Conservation (phyloP, 2,113 vertebrate genomes). For the Cebidichthys violaceus region DNA sequence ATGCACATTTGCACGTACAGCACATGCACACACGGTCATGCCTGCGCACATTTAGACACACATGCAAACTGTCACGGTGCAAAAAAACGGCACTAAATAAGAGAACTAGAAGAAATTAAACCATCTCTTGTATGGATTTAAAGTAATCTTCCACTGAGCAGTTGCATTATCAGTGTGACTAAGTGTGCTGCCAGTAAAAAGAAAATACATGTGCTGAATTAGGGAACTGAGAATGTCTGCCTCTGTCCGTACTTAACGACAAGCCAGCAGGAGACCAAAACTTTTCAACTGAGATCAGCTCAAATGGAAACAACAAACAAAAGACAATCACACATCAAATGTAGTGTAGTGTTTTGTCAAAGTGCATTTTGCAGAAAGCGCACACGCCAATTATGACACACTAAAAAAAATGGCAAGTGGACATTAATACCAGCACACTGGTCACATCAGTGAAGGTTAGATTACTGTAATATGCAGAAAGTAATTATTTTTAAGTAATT, state of each 20-base stretch:
- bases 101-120: constrained; percentile 12
- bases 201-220: constrained; percentile 72
- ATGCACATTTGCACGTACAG: constrained; percentile 35
- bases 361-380: not conserved
- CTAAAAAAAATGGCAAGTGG: not conserved
- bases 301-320: constrained; percentile 17
- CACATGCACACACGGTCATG: constrained; percentile 10
- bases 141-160: constrained; percentile 16
- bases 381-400: not conserved
- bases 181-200: constrained; percentile 63
- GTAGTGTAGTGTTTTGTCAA: not conserved
- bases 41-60: constrained; percentile 24
- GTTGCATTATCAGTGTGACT: constrained; percentile 29
- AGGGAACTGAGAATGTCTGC: constrained; percentile 88
- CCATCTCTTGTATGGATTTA: not conserved
- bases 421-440: not conserved
- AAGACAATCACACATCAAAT: not conserved
- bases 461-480: not conserved
- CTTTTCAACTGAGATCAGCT: constrained; percentile 27
- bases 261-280: constrained; percentile 18
- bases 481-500: not conserved
- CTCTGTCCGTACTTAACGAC: constrained; percentile 37
- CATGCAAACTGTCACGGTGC: not conserved
- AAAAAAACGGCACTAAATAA: constrained; percentile 2
- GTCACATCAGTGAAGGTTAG: not conserved